These are phyloP conservation scores for Ploceus nigricollis DNA, from an alignment of 2,113 vertebrate genomes.

Conservation along the genomic window DNA sequence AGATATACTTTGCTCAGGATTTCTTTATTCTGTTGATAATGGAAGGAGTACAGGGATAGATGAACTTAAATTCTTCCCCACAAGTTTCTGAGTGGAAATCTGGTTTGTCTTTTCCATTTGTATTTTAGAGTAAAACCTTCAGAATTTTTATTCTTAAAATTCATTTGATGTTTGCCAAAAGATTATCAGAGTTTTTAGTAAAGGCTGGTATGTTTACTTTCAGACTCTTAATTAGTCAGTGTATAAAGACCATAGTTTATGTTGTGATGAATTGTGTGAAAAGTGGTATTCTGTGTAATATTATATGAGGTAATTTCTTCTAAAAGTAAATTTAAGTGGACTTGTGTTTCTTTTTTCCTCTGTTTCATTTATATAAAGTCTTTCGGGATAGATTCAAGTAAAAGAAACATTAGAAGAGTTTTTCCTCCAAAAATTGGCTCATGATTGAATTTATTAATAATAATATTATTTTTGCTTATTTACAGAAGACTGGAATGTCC, in stretches of 20 bases:
- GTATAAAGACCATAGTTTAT: not conserved
- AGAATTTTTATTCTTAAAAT: not conserved
- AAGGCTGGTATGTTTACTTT: not conserved
- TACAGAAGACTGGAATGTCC: not conserved
- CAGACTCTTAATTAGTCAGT: not conserved
- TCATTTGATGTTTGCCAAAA: not conserved
- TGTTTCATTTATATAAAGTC: not conserved
- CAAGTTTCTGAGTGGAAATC: not conserved
- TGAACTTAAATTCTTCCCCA: not conserved
- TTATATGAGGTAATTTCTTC: not conserved
- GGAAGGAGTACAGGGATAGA: not conserved
- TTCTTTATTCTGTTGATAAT: not conserved
- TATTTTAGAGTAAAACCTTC: not conserved
- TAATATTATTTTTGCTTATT: constrained; percentile 26
- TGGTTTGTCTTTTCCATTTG: not conserved
- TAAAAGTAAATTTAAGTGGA: not conserved
- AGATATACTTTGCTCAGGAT: not conserved
- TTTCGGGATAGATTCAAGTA: not conserved
- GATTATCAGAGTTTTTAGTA: not conserved
- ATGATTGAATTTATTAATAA: constrained; percentile 5
- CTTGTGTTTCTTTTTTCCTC: not conserved
- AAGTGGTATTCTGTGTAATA: not conserved
- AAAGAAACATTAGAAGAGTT: constrained; percentile 6
- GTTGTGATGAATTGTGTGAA: not conserved
- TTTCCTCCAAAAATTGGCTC: not conserved